Evolutionary conservation across 1,140 invertebrate species (phyloP), one percentile per base, ranked within the genome.

Genomic region (Ceratosolen solmsi): DNA sequence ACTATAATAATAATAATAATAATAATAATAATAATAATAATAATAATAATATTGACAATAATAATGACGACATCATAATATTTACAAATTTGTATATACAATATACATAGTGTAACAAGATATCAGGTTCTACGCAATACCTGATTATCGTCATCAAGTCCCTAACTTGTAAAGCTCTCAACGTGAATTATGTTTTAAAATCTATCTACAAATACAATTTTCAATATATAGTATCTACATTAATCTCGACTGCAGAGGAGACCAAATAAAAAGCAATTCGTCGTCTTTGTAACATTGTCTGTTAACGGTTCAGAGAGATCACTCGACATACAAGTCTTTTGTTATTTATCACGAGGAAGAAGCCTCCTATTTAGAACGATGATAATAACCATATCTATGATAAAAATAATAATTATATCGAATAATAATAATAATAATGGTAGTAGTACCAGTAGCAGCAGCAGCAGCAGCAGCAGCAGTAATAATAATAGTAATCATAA

Each of bases 161-260:
- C 3, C 33, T 36, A 13, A 60, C 54, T 75, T 71, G 30, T 80
- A 80, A 80, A 80, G 79, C 79, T 80, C 25, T 73, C 27, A 68
- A 80, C 58, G 36, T 25, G 46, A 11, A 30, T 63, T 46, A 11
- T 72, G 27, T 30, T 36, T 56, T 8, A n/a, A n/a, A 58, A 30
- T 41, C 0, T 80, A 73, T 74, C 27, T 80, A 80, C 72, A 80
- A 71, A 27, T 51, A 25, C 25, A 2, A 38, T 38, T 75, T 51
- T 60, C 4, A 54, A 15, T 56, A 7, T 74, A 74, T 75, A 68
- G 38, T 68, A 38, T 36, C 30, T 75, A 75, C 33, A 60, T 15
- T 71, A 71, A 49, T 71, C 3, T 71, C 17, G 22, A 46, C 20
- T 71, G 20, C 49, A 73, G 13, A 73, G 13, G 9, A 56, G 22